These are phyloP conservation scores for Andrena cerasifolii DNA, from an alignment of 1,140 invertebrate species.

Conservation along the genomic window DNA sequence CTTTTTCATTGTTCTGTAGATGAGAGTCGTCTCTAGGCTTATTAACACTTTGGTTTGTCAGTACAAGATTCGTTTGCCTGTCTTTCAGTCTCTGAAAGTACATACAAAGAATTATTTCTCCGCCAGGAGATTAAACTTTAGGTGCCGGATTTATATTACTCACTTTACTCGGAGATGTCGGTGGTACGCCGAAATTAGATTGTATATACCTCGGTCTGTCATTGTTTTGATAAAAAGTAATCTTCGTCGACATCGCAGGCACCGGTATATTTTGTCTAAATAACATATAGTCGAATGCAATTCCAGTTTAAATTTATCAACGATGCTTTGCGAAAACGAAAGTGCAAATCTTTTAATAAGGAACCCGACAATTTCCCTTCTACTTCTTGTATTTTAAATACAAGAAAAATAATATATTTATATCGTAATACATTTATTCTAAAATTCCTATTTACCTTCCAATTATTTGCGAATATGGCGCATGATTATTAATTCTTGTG, in stretches of 20 bases:
- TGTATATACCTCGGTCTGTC: conserved; percentile 42
- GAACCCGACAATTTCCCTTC: too few species aligned
- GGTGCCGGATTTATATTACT: not conserved
- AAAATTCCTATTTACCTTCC: conserved; percentile 31
- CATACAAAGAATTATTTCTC: conserved; percentile 13
- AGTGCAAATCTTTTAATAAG: too few species aligned
- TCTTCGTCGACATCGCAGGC: not conserved
- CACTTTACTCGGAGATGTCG: conserved; percentile 52
- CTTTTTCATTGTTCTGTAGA: conserved; percentile 24
- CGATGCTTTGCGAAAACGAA: too few species aligned
- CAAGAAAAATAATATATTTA: too few species aligned
- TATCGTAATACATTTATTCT: not conserved
- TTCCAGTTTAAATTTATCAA: not conserved
- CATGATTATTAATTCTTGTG: conserved; percentile 1
- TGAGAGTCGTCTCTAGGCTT: conserved; percentile 26
- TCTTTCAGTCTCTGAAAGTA: conserved; percentile 59
- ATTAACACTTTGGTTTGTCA: conserved; percentile 50
- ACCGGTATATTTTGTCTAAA: not conserved
- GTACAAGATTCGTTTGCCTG: conserved; percentile 28
- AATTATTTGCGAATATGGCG: conserved; percentile 10
- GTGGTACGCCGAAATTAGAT: not conserved
- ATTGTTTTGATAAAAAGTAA: conserved; percentile 17
- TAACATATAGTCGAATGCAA: too few species aligned
- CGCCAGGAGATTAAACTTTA: not conserved
- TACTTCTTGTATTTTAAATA: too few species aligned